phyloP scores from a whole-genome alignment of 2,888 invertebrate genomes.

The Philaethria dido region DNA sequence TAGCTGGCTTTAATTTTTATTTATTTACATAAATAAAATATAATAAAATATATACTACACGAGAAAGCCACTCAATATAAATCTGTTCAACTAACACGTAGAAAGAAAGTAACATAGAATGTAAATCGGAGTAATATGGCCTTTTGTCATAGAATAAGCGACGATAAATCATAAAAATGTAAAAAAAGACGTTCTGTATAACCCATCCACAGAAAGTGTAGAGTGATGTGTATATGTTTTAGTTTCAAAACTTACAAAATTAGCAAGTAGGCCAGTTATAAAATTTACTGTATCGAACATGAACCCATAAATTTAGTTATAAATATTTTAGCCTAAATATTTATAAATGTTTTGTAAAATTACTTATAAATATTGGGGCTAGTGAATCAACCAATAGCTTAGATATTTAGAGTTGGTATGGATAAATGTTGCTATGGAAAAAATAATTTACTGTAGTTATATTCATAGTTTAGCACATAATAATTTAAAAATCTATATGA shows the following conservation, averaged over 20 bases:
- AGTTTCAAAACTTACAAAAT: slow-evolving; percentile 3
- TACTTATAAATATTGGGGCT: slow-evolving; percentile 37
- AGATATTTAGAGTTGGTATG: slow-evolving; percentile 35
- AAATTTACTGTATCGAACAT: slow-evolving; percentile 30
- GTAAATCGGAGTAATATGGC: neutral
- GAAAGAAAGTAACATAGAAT: neutral
- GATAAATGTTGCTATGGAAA: slow-evolving; percentile 13
- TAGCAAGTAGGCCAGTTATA: slow-evolving; percentile 30
- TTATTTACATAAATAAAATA: too few relatives aligned
- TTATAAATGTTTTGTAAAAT: slow-evolving; percentile 35
- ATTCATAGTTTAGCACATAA: too few relatives aligned
- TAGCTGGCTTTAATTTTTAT: neutral
- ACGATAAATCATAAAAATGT: neutral
- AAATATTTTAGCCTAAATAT: slow-evolving; percentile 37
- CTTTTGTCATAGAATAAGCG: neutral
- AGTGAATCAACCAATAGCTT: slow-evolving; percentile 29
- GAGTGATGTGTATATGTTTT: neutral
- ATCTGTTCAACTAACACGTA: neutral
- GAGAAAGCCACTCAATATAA: too few relatives aligned
- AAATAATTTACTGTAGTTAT: neutral
- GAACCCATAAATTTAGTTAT: slow-evolving; percentile 34
- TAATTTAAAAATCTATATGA: too few relatives aligned
- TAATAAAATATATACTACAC: too few relatives aligned
- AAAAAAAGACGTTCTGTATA: neutral
- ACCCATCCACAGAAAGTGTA: neutral